These are phyloP conservation scores for Himalopsyche anomala DNA, from an alignment of 2,888 invertebrate species.

Conservation along the genomic window DNA sequence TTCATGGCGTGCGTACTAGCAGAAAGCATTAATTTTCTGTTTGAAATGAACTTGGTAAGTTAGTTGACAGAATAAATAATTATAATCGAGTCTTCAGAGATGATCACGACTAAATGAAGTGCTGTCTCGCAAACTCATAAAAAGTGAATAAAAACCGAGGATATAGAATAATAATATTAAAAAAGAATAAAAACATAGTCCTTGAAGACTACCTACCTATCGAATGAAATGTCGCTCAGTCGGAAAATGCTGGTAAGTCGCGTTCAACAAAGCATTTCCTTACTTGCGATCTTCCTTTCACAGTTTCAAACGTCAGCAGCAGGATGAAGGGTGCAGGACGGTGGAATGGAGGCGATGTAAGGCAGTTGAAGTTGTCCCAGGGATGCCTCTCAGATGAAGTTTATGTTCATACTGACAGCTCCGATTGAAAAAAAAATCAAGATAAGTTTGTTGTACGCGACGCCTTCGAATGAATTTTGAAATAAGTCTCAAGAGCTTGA, in stretches of 20 bases:
- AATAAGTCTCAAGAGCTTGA: too few species aligned
- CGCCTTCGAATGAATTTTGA: too few species aligned
- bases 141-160: neutral
- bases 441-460: too few species aligned
- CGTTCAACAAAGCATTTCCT: constrained; percentile 46
- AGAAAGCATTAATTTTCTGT: too few species aligned
- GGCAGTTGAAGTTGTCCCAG: neutral
- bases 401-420: neutral
- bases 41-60: too few species aligned
- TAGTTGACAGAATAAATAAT: neutral
- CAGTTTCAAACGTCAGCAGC: constrained; percentile 47
- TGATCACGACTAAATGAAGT: neutral
- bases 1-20: too few species aligned
- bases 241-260: constrained; percentile 39
- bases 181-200: neutral
- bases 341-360: constrained; percentile 27
- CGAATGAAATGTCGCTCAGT: constrained; percentile 43
- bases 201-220: neutral
- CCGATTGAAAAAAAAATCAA: too few species aligned
- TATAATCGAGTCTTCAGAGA: neutral
- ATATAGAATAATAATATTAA: constrained; percentile 9
- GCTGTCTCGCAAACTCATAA: neutral
- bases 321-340: constrained; percentile 44
- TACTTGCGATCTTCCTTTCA: neutral
- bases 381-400: neutral